Conservation (phyloP, 2,113 vertebrate genomes). For the Eulemur macaco region DNA sequence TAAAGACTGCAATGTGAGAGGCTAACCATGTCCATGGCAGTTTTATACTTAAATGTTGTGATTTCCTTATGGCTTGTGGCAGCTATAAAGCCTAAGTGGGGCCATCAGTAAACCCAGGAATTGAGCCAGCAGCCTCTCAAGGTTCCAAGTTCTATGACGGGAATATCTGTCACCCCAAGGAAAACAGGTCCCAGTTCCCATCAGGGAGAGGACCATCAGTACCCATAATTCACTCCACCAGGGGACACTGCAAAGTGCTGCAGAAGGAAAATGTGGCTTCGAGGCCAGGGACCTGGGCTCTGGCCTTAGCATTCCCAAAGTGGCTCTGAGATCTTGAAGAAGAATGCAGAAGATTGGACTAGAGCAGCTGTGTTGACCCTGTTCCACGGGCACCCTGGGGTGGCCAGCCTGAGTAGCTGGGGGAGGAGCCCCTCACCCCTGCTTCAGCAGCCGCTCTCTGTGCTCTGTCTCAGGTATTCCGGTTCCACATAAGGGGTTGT, state of each 20-base stretch:
- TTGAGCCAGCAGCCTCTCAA: not conserved
- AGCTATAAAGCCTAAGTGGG: not conserved
- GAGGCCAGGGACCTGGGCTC: not conserved
- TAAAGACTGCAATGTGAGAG: not conserved
- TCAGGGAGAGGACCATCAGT: not conserved
- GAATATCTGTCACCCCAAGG: not conserved
- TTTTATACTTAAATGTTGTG: not conserved
- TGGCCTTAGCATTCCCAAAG: not conserved
- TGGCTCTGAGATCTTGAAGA: not conserved
- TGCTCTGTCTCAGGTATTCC: not conserved
- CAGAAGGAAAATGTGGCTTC: not conserved
- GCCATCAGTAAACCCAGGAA: not conserved
- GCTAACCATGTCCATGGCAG: accelerated
- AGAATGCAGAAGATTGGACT: not conserved
- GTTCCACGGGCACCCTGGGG: not conserved
- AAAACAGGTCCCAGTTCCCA: not conserved
- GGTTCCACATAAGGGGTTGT: not conserved
- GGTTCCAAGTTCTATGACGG: not conserved
- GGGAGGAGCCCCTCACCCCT: not conserved
- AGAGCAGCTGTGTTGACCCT: not conserved
- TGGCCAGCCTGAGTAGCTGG: not conserved
- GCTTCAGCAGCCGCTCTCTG: not conserved
- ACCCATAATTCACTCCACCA: no score
- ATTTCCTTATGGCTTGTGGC: not conserved
- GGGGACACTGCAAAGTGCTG: not conserved